phyloP scores from a whole-genome alignment of 2,113 vertebrate species.

The Sander vitreus region DNA sequence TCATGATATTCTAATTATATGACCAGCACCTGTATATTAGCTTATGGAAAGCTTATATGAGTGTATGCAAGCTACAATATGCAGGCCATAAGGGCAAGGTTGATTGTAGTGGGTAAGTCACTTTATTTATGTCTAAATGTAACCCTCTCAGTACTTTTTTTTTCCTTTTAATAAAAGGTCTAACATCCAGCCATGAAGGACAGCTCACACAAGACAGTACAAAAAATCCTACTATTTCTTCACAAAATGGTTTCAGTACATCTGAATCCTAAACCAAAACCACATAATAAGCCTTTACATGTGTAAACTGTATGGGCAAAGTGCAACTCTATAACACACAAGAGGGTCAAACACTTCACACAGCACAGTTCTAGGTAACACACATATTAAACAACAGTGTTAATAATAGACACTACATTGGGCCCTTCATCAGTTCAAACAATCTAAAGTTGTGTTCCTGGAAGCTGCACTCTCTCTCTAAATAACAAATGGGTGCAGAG shows the following conservation, averaged over 20 bases:
- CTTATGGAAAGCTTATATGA: background rate
- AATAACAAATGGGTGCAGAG: slow-evolving; percentile 53
- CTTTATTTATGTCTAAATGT: background rate
- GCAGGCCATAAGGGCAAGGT: no score
- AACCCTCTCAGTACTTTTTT: background rate
- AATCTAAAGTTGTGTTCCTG: slow-evolving; percentile 35
- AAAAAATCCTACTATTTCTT: background rate
- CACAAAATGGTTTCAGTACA: background rate
- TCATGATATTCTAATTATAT: no score
- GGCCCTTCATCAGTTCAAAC: slow-evolving; percentile 41
- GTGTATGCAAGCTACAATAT: no score
- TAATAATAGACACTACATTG: slow-evolving; percentile 65
- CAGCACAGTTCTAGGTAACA: background rate
- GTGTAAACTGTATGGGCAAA: background rate
- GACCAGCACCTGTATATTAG: no score
- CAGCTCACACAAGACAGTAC: background rate
- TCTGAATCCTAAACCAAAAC: background rate
- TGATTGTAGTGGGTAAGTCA: background rate
- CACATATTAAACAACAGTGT: slow-evolving; percentile 27
- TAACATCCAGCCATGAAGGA: background rate
- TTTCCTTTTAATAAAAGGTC: background rate
- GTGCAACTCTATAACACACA: background rate
- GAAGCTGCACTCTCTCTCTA: slow-evolving; percentile 24
- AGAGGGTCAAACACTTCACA: slow-evolving; percentile 32
- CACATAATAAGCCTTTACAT: background rate